Evolutionary conservation across 2,888 invertebrate species (phyloP), one percentile per base, ranked within the genome.

Genomic region (Didymodactylos carnosus): DNA sequence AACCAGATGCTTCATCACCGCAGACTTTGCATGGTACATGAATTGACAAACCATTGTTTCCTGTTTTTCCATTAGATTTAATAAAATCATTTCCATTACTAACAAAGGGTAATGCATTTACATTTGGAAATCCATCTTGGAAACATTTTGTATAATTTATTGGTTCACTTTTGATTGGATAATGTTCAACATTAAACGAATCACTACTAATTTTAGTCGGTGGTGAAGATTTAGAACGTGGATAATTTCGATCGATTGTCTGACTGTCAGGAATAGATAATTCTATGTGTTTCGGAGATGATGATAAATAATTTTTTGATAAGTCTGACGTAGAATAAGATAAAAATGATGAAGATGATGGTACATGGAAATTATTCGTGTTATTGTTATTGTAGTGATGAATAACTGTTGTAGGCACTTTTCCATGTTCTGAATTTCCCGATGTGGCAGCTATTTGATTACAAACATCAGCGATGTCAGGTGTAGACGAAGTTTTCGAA

Each of bases 1-100:
- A 74, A 41, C 74, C 74, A 39, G 71, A 71, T 25, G 74, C 74
- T 41, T 74, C 74, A 46, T 74, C 74, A 10, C 74, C 74, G 49
- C 74, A 74, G 35, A 74, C 74, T 74, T 49, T 53, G 35, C 74
- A 74, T 41, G 49, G 62, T 1, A 62, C 35, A 35, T 62, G 35
- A 8, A 62, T n/a, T n/a, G n/a, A n/a, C n/a, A n/a, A n/a, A n/a
- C n/a, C n/a, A n/a, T n/a, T n/a, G n/a, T n/a, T n/a, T n/a, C n/a
- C 62, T 8, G 62, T 35, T n/a, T 35, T 62, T 29, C 35, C 29
- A 19, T 35, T n/a, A 11, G 19, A 11, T 10, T n/a, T 25, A 35
- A 35, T 62, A 19, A 29, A 19, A 35, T 35, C 2, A n/a, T 62
- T 62, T 8, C 19, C 35, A 35, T 62, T 62, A 0, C 29, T 35